A percentile compares a stretch with the other conserved stretches of the same genome.
phyloP scores from a whole-genome alignment of 1,140 invertebrate species.

The Pachyrhynchus sulphureomaculatus region DNA sequence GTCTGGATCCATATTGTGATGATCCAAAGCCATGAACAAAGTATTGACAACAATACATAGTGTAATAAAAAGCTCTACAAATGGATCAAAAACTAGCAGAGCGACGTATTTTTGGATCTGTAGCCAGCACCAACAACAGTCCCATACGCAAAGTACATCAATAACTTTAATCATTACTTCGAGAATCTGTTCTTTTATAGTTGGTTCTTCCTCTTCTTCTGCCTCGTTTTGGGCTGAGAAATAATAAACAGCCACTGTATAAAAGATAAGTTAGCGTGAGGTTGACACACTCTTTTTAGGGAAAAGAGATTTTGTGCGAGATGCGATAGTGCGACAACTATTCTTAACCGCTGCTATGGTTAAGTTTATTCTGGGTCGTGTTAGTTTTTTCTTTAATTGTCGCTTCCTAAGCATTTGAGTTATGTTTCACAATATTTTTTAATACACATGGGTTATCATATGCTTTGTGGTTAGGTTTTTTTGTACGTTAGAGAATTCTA shows the following conservation, averaged over 20 bases:
- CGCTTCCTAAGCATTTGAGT: constrained; percentile 1
- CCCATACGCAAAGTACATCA: constrained; percentile 95
- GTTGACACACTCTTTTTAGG: constrained; percentile 67
- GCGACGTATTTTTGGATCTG: constrained; percentile 88
- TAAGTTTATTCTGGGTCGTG: constrained; percentile 34
- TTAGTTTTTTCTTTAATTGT: not conserved
- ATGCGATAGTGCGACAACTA: constrained; percentile 42
- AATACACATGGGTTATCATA: too few relatives aligned
- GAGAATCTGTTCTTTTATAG: constrained; percentile 80
- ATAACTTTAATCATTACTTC: constrained; percentile 75
- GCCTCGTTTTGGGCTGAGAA: constrained; percentile 79
- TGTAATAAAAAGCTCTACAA: constrained; percentile 97
- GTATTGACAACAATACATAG: constrained; percentile 98
- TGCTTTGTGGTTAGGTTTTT: too few relatives aligned
- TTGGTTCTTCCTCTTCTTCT: constrained; percentile 74
- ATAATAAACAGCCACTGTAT: constrained; percentile 90
- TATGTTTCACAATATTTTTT: not conserved
- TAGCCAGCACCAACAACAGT: constrained; percentile 90
- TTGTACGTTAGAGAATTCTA: too few relatives aligned
- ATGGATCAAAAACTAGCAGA: constrained; percentile 94
- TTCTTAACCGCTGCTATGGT: constrained; percentile 47
- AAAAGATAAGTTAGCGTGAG: constrained; percentile 64
- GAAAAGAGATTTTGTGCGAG: constrained; percentile 58
- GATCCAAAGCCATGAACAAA: constrained; percentile 96
- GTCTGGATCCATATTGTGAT: constrained; percentile 89